Conservation (phyloP, 1,140 invertebrate species). For the Lutraria rhynchaena region DNA sequence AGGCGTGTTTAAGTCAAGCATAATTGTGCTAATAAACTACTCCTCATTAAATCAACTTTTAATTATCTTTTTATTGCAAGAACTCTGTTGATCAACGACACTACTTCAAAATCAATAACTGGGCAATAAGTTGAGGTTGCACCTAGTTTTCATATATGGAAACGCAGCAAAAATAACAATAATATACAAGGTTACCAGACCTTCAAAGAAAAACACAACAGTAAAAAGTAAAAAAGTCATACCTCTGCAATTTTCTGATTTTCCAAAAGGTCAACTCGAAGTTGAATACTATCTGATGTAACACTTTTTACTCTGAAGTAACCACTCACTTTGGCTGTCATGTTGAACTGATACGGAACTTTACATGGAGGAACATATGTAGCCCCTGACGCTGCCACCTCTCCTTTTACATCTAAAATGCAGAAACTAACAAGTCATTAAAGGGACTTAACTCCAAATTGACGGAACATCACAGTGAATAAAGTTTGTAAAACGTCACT, state of each 20-base stretch:
- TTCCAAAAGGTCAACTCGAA: constrained; percentile 16
- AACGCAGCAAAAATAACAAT: background rate
- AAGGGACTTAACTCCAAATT: too few relatives aligned
- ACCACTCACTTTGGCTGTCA: constrained; percentile 21
- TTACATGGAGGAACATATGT: constrained; percentile 26
- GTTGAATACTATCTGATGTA: constrained; percentile 6
- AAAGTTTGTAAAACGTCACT: too few relatives aligned
- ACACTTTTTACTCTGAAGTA: constrained; percentile 34
- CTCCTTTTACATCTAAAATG: constrained; percentile 25
- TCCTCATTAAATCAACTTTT: too few relatives aligned
- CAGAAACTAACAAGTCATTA: too few relatives aligned
- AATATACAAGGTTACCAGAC: background rate
- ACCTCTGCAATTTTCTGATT: constrained; percentile 37
- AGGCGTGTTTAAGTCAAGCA: too few relatives aligned
- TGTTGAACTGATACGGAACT: constrained; percentile 32
- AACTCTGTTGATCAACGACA: too few relatives aligned
- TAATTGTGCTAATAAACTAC: too few relatives aligned
- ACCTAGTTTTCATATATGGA: background rate
- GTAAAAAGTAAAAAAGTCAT: background rate
- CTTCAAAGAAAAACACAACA: background rate
- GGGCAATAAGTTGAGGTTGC: background rate
- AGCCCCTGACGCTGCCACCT: constrained; percentile 27
- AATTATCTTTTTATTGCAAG: too few relatives aligned
- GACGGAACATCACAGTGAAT: too few relatives aligned
- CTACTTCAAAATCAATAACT: background rate